Base-by-base conservation (phyloP, 2,797 vertebrate species). In the Gambelia wislizenii region DNA sequence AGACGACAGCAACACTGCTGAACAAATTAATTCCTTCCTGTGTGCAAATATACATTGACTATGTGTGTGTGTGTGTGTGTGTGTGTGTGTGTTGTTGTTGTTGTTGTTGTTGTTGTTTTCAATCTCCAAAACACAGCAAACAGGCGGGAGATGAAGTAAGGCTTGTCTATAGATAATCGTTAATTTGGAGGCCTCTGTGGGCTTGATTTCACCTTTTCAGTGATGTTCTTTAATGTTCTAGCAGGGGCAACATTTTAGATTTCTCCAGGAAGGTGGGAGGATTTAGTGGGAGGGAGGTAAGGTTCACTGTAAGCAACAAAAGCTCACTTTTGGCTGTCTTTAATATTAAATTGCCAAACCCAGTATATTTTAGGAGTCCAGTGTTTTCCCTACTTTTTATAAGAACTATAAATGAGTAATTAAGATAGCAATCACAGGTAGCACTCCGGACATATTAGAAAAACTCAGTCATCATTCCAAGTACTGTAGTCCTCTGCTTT, bases 1-100 rank as follows among this genome's bases (percentile, higher is more conserved):
- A 96, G 79, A 83, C 93, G 89, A 47, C 91, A 83, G 87, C 94
- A 91, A 52, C 91, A 83, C 6, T 70, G 39, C 67, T 81, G 56
- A 18, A 95, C 87, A 81, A 95, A 90, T 75, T 96, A 85, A 91
- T 85, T 4, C 0, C 88, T 0, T 0, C 27, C 78, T 89, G 1
- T 83, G 52, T 49, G 30, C 52, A 54, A 75, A 0, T 42, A 75
- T 16, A 90, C 74, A 79, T 92, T 83, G 44, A 70, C 44, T 33
- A 49, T 89, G 30, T 14, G 22, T 74, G 36, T 36, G 12, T n/a
- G n/a, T n/a, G n/a, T n/a, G n/a, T n/a, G n/a, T n/a, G n/a, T n/a
- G n/a, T n/a, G n/a, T n/a, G n/a, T n/a, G n/a, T n/a, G n/a, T n/a
- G n/a, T n/a, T n/a, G n/a, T n/a, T n/a, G 25, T 93, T 88, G 18